Percentiles rank a stretch among this genome's conserved stretches.
Conservation (phyloP, 2,797 vertebrate genomes). For the Florisuga fusca region DNA sequence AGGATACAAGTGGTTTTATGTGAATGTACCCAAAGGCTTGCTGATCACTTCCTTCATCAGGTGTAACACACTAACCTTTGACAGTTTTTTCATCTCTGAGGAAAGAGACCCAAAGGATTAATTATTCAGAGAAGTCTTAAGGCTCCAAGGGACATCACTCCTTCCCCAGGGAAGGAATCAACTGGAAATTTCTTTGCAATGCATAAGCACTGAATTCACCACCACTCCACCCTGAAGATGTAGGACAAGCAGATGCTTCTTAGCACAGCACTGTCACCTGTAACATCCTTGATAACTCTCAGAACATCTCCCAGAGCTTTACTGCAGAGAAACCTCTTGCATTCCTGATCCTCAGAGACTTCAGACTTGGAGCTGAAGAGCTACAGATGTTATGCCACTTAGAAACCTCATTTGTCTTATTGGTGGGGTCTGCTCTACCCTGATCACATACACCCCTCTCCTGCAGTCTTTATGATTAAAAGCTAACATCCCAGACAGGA, state of each 20-base stretch:
- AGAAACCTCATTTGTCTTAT: neutral
- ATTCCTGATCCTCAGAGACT: neutral
- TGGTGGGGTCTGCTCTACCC: neutral
- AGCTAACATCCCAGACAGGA: neutral
- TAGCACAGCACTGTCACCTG: neutral
- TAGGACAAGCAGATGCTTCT: neutral
- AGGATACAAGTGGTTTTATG: neutral
- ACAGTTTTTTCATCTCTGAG: slow-evolving; percentile 1
- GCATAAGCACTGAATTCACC: neutral
- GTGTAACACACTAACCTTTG: neutral
- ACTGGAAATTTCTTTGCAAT: neutral
- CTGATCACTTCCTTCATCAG: slow-evolving; percentile 37
- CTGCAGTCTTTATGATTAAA: neutral
- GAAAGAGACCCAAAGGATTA: neutral
- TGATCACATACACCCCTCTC: neutral
- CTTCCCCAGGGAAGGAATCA: neutral
- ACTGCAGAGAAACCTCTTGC: neutral
- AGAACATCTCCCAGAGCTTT: neutral
- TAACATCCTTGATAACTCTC: neutral
- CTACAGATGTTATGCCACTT: neutral
- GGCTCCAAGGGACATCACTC: neutral
- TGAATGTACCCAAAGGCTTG: neutral
- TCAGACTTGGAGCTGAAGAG: neutral
- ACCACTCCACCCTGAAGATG: neutral
- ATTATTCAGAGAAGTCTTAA: neutral